Conservation (phyloP, 2,113 vertebrate genomes). For the Saccopteryx bilineata region DNA sequence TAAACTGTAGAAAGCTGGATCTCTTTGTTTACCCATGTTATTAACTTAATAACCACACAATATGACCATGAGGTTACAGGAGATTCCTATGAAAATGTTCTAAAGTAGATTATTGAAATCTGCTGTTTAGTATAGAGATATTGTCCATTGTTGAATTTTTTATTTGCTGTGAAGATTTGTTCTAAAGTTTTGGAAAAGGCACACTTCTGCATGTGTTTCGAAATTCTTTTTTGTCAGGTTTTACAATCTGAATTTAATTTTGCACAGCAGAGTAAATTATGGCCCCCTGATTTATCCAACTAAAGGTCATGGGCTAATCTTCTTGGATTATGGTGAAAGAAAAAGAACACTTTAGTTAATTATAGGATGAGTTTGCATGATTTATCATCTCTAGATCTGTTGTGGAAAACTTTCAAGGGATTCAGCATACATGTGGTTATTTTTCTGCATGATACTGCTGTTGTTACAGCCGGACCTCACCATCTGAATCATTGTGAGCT, state of each 20-base stretch:
- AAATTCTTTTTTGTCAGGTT: conserved; percentile 29
- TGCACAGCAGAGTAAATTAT: conserved; percentile 41
- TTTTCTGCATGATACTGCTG: conserved; percentile 73
- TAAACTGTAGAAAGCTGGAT: background rate
- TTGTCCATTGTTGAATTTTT: background rate
- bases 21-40: background rate
- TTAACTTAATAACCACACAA: background rate
- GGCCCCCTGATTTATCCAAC: conserved; percentile 58
- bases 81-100: conserved; percentile 8
- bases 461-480: conserved; percentile 71
- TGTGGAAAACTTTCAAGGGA: conserved; percentile 77
- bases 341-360: conserved; percentile 81
- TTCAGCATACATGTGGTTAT: conserved; percentile 67
- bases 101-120: background rate
- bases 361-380: conserved; percentile 78
- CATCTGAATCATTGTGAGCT: conserved; percentile 79
- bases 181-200: conserved; percentile 37
- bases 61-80: background rate
- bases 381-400: conserved; percentile 67
- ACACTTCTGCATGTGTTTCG: background rate
- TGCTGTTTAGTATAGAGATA: background rate
- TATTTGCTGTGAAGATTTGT: background rate
- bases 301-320: conserved; percentile 62
- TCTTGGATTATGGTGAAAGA: conserved; percentile 64
- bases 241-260: conserved; percentile 76